These are phyloP conservation scores for Salticus scenicus DNA, from an alignment of 2,888 invertebrate species.

Conservation along the genomic window DNA sequence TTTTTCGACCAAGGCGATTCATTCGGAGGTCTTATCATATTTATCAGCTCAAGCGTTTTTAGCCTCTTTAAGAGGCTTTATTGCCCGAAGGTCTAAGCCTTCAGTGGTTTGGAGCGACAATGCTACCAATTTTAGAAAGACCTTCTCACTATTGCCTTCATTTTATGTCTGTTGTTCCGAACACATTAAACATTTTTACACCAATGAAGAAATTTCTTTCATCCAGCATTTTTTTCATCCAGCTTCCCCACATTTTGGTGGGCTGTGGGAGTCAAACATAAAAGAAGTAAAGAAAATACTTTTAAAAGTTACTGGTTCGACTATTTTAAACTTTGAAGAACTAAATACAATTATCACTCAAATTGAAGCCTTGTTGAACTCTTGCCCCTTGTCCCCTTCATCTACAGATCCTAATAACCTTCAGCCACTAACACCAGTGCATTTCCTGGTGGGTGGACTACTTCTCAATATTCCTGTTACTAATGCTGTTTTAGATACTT, in stretches of 20 bases:
- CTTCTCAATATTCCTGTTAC: too few relatives aligned
- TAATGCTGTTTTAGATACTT: too few relatives aligned
- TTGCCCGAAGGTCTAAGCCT: not conserved
- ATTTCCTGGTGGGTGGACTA: not conserved
- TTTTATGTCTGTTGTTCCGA: not conserved
- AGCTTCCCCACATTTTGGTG: too few relatives aligned
- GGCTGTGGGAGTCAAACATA: slow-evolving; percentile 16
- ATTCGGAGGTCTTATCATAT: too few relatives aligned
- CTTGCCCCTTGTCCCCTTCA: not conserved
- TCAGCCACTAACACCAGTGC: not conserved
- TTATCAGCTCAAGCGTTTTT: too few relatives aligned
- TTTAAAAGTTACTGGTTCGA: not conserved
- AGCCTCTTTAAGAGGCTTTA: slow-evolving; percentile 23
- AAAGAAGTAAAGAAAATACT: slow-evolving; percentile 1
- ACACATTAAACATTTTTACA: not conserved
- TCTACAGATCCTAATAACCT: not conserved
- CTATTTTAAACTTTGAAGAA: not conserved
- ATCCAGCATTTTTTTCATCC: not conserved
- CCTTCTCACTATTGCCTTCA: not conserved
- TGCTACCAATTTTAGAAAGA: too few relatives aligned
- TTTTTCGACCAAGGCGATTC: too few relatives aligned
- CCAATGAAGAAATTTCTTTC: slow-evolving; percentile 31
- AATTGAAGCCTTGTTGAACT: too few relatives aligned
- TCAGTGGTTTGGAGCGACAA: too few relatives aligned
- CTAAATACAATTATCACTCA: too few relatives aligned